phyloP scores from a whole-genome alignment of 2,888 invertebrate genomes.

The Acleris emargana region DNA sequence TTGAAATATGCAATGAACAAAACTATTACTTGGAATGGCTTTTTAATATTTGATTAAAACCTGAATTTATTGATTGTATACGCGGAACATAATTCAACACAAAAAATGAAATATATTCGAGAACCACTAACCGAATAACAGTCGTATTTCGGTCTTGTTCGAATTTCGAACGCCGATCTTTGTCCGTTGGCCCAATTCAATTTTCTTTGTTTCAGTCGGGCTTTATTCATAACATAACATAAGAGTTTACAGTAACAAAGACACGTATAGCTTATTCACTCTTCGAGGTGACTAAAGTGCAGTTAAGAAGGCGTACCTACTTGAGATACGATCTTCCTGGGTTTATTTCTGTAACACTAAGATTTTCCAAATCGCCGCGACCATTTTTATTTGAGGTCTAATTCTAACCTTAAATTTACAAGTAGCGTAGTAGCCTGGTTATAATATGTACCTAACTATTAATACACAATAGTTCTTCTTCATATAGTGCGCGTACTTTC shows the following conservation, averaged over 20 bases:
- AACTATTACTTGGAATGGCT: no score
- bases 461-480: no score
- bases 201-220: conserved; percentile 31
- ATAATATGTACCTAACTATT: no score
- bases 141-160: conserved; percentile 22
- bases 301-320: not conserved
- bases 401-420: no score
- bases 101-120: conserved; percentile 13
- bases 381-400: no score
- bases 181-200: conserved; percentile 30
- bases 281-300: not conserved
- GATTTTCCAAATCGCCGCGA: no score
- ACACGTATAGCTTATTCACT: conserved; percentile 13
- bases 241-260: conserved; percentile 28
- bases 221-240: conserved; percentile 17
- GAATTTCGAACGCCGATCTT: conserved; percentile 26
- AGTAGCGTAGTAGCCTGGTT: no score
- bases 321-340: not conserved
- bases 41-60: no score
- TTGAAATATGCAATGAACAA: no score
- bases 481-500: no score
- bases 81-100: not conserved
- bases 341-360: no score
- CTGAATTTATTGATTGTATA: not conserved
- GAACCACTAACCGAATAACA: conserved; percentile 8